Evolutionary conservation across 2,888 invertebrate species (phyloP).

Genomic region (Acanthopleura granulata): DNA sequence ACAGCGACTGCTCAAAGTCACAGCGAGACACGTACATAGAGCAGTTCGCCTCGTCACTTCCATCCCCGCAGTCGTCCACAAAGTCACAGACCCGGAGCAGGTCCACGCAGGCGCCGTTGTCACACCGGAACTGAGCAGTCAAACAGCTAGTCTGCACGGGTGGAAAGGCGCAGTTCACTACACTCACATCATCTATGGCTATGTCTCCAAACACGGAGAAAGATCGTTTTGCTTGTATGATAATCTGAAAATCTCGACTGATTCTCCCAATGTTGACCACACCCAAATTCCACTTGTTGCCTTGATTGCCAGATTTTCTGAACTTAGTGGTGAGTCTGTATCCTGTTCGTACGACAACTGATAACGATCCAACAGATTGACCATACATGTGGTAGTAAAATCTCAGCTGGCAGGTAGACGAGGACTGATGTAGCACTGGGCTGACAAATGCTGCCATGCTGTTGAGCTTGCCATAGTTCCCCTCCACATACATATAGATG

Average conservation of each 20-base stretch:
- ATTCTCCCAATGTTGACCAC: constrained; percentile 19
- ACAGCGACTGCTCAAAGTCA: constrained; percentile 64
- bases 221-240: constrained; percentile 43
- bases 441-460: constrained; percentile 48
- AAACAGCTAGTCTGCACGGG: constrained; percentile 39
- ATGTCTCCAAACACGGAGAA: constrained; percentile 50
- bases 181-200: constrained; percentile 59
- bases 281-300: constrained; percentile 48
- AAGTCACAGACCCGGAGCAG: constrained; percentile 51
- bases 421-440: constrained; percentile 48
- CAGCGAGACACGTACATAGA: constrained; percentile 39
- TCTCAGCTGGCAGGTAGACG: constrained; percentile 46
- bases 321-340: neutral
- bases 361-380: constrained; percentile 30
- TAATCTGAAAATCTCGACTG: constrained; percentile 29
- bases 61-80: constrained; percentile 64
- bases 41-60: constrained; percentile 53
- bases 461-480: constrained; percentile 43
- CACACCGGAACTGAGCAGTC: constrained; percentile 49
- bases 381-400: constrained; percentile 52
- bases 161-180: constrained; percentile 61
- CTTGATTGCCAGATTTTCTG: constrained; percentile 43
- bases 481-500: constrained; percentile 57
- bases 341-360: constrained; percentile 29
- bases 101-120: constrained; percentile 54